Base-by-base conservation (phyloP, 2,888 invertebrate genomes). In the Macrophya alboannulata region DNA sequence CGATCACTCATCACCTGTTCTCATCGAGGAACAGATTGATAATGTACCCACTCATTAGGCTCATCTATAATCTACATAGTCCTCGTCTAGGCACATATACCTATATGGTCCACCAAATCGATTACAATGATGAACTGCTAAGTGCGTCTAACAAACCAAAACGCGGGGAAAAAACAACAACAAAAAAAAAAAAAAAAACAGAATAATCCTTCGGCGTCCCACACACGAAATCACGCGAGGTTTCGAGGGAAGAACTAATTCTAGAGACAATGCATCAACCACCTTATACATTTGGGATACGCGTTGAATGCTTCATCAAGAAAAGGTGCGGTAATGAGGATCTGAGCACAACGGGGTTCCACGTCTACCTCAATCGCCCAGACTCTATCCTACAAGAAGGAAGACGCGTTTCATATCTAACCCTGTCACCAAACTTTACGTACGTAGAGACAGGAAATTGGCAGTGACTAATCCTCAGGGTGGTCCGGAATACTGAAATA, bases 1-100 rank as follows among this genome's bases (percentile, higher is more conserved):
- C 72, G 74, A 84, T 76, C 85, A 79, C 65, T 65, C 68, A 77
- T 85, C 77, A 65, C 68, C 85, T 65, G 25, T 88, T 88, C 90
- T 91, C 89, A 90, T 91, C 90, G 91, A 90, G 88, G 89, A 89
- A 88, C 88, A 86, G 88, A 89, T 89, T 89, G 90, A 92, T 91
- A 91, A 92, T 92, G 90, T 89, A 89, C 88, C 91, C 90, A 92
- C 90, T 90, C 90, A 90, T 92, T 90, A 90, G 89, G 85, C 81
- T 87, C 88, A 89, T 90, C 90, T 89, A 89, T 89, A 51, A 83
- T 81, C 81, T 81, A 62, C 81, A 81, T 79, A 81, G 77, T 37
- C 55, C 31, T 62, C 21, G 21, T 21, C 59, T 77, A 51, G 31
- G n/a, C 62, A 43, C 59, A 6, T 12, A 62, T 25, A 15, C 10